phyloP scores from a whole-genome alignment of 2,113 vertebrate species.

The Galbula dea region DNA sequence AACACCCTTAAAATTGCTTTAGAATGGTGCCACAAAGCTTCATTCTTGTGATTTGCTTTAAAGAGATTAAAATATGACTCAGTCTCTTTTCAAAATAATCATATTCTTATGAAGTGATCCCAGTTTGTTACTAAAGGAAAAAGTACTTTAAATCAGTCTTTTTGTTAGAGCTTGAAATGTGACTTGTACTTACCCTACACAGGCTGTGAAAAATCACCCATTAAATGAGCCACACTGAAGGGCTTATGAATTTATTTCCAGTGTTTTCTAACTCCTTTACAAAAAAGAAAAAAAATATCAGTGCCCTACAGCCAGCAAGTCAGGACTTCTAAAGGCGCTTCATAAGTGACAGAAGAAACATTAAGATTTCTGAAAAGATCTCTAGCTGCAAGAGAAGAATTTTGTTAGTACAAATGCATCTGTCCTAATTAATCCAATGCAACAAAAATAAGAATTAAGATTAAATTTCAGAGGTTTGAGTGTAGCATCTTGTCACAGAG shows the following conservation, averaged over 20 bases:
- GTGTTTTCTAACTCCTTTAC: not conserved
- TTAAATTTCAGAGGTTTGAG: not conserved
- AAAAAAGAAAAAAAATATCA: not conserved
- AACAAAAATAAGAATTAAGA: not conserved
- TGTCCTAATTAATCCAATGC: not conserved
- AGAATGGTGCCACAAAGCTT: not conserved
- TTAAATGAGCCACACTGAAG: not conserved
- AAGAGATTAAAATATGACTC: slow-evolving; percentile 1
- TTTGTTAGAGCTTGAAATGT: slow-evolving; percentile 21
- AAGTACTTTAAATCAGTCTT: slow-evolving; percentile 5
- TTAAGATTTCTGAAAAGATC: not conserved
- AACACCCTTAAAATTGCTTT: not conserved
- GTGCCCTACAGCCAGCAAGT: not conserved
- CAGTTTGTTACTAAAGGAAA: slow-evolving; percentile 29
- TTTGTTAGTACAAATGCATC: not conserved
- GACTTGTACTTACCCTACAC: slow-evolving; percentile 22
- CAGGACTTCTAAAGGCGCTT: not conserved
- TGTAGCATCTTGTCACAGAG: not conserved
- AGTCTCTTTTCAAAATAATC: not conserved
- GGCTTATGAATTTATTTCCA: not conserved
- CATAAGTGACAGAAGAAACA: not conserved
- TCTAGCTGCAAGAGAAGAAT: not conserved
- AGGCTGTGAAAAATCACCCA: not conserved
- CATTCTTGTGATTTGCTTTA: not conserved
- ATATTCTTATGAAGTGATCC: slow-evolving; percentile 12